phyloP scores from a whole-genome alignment of 2,797 vertebrate species.

The Vipera latastei region DNA sequence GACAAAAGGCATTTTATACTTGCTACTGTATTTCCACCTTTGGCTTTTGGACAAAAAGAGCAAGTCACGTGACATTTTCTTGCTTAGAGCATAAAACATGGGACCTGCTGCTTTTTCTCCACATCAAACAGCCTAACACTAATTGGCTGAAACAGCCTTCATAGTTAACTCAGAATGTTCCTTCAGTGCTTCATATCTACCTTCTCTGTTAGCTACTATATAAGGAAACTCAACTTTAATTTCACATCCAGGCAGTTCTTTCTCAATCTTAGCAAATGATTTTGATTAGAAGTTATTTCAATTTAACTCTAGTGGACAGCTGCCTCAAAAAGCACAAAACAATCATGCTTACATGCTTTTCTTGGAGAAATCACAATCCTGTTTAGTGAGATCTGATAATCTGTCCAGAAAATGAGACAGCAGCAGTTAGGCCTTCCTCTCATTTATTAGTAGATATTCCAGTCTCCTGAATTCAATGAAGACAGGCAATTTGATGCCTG shows the following conservation, averaged over 20 bases:
- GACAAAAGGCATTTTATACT: no score
- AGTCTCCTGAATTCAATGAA: not conserved
- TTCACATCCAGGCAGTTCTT: not conserved
- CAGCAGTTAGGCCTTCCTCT: not conserved
- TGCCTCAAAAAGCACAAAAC: not conserved
- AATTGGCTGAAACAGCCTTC: not conserved
- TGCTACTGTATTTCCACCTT: no score
- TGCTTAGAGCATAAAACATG: not conserved
- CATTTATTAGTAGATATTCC: not conserved
- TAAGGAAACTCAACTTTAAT: not conserved
- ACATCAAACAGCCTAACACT: not conserved
- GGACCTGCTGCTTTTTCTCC: not conserved
- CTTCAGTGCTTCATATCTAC: rapidly evolving
- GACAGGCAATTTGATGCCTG: not conserved
- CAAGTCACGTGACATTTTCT: not conserved
- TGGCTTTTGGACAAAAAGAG: not conserved
- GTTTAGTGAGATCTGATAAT: not conserved
- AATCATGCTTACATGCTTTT: not conserved
- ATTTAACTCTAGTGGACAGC: not conserved
- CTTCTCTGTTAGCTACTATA: slow-evolving; percentile 5
- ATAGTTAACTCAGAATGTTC: not conserved
- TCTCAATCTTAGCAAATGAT: not conserved
- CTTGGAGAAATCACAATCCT: not conserved
- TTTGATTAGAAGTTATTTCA: rapidly evolving
- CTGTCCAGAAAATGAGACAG: not conserved